Evolutionary conservation across 2,888 invertebrate species (phyloP), one percentile per base, ranked within the genome.

Genomic region (Phorcus lineatus): DNA sequence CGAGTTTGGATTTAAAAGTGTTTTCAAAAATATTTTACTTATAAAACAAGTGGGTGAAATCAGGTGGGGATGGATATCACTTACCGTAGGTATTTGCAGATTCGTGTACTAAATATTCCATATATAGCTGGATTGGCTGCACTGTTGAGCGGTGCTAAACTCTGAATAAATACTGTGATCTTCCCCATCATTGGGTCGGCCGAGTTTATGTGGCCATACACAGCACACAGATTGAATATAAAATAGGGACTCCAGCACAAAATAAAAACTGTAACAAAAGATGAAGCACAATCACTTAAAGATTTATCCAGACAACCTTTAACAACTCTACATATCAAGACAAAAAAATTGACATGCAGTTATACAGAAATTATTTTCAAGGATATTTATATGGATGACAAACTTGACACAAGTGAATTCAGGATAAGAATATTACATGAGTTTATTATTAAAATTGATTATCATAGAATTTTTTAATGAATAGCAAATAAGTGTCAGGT

Each of bases 241-340:
- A 98, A 97, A 94, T 97, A 98, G 0, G 98, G 98, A 79, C 97
- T 97, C 98, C 98, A 98, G 94, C 98, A 98, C 11, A 98, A 94
- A 84, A 98, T 96, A 93, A 98, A 98, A 53, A 97, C 98, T 97
- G 95, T 0, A 95, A 95, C 55, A 54, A 22, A n/a, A 79, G 55
- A 74, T 36, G 36, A 36, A n/a, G n/a, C n/a, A n/a, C n/a, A n/a
- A n/a, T n/a, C n/a, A n/a, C n/a, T n/a, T n/a, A n/a, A n/a, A n/a
- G n/a, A n/a, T n/a, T n/a, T 6, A 55, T 11, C n/a, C 4, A 22
- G 3, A 19, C 4, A n/a, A 4, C 22, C 55, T 55, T 19, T 55
- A 11, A 55, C 55, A 4, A 55, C 55, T 55, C 11, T 55, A 36
- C 36, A 7, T 3, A 36, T 6, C 36, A n/a, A n/a, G n/a, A n/a